Percentiles rank a stretch among this genome's conserved stretches.
Evolutionary conservation across 2,797 vertebrate genomes (phyloP).

Genomic region (Squalus acanthias): DNA sequence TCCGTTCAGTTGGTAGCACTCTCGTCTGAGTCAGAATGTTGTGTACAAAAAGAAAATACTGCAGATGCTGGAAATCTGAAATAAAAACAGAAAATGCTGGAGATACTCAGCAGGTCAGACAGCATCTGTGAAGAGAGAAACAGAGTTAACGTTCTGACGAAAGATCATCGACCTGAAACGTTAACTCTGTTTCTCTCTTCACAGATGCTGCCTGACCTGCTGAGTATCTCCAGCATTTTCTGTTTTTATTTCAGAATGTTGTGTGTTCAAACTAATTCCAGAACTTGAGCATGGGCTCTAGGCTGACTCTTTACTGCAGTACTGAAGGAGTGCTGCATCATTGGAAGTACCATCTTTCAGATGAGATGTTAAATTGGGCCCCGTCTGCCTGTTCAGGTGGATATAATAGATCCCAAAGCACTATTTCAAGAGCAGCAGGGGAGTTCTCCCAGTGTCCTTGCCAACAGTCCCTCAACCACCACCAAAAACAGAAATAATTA

Average conservation of each 20-base stretch:
- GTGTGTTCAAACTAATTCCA: not conserved
- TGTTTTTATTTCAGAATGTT: not conserved
- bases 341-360: not conserved
- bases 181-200: no score
- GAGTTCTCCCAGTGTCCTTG: not conserved
- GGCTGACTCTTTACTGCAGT: not conserved
- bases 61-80: no score
- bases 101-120: no score
- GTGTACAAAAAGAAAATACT: no score
- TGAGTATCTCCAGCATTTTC: no score
- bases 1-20: not conserved
- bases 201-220: no score
- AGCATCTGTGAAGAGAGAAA: no score
- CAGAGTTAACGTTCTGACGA: no score
- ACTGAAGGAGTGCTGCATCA: not conserved
- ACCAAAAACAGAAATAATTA: not conserved
- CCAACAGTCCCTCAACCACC: not conserved
- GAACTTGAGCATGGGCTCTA: not conserved
- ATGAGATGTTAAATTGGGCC: not conserved
- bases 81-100: no score
- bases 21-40: not conserved
- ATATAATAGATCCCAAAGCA: not conserved
- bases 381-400: no score
- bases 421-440: not conserved
- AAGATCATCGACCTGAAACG: no score